Base-by-base conservation (phyloP, 2,797 vertebrate genomes). In the Limosa lapponica region DNA sequence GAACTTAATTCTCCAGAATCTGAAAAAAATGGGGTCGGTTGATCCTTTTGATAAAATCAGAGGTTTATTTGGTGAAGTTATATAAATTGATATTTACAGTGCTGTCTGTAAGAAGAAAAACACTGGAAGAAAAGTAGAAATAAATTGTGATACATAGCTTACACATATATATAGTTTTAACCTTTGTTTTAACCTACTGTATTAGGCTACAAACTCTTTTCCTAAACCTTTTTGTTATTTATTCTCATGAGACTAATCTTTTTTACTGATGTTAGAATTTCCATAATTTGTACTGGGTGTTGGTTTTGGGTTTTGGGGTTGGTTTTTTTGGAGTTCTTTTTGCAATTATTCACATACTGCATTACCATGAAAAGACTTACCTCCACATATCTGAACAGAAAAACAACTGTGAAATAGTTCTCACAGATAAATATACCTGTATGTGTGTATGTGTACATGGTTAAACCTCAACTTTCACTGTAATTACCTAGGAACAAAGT, bases 371-470 rank as follows among this genome's bases (percentile, higher is more conserved):
- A 30, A 89, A 75, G 10, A 51, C 4, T 54, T 28, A 48, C 32
- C 7, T 46, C 25, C 46, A 73, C 4, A 43, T 4, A 64, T 30
- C 13, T 74, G 36, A 85, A 17, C 2, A 62, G 27, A 57, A 93
- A 81, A 80, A 5, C 6, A 32, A 4, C 3, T 8, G 23, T 18
- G 17, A 54, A 57, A 51, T 12, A 19, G 2, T 27, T 58, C 27
- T 22, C 16, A 57, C 12, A 39, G 16, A 55, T 19, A 69, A 82
- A 44, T 49, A 69, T 25, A 51, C 13, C 5, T 20, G 3, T 61
- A 24, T 0, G 0, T 28, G 2, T 36, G 37, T 65, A 41, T n/a
- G 7, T 27, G 5, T 14, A 11, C 1, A 2, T 37, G 3, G 3
- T 16, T 62, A 66, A 91, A 91, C 70, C 8, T 37, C 10, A 81